Conservation (phyloP, 35 echinoderm and acorn worm genomes). For the Eucidaris tribuloides region DNA sequence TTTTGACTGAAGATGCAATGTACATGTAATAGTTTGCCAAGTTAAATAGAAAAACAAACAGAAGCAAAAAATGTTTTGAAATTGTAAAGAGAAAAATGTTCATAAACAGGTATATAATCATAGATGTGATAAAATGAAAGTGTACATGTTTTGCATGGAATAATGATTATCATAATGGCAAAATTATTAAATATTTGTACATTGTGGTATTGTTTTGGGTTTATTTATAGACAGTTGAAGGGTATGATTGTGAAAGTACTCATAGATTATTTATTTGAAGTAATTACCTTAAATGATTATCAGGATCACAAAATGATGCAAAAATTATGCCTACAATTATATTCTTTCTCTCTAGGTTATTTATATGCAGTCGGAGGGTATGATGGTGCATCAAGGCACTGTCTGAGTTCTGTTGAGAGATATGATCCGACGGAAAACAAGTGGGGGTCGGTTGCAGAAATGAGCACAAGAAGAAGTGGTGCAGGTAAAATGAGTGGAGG, state of each 20-base stretch:
- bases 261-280: not conserved
- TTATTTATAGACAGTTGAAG: not conserved
- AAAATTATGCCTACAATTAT: no score
- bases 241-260: not conserved
- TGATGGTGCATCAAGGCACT: constrained; percentile 93
- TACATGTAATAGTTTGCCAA: no score
- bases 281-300: no score
- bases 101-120: no score
- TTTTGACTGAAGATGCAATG: no score
- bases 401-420: constrained; percentile 90
- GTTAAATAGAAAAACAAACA: no score
- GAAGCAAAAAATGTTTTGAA: no score
- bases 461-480: constrained; percentile 94
- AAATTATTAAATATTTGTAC: not conserved
- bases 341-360: constrained; percentile 48
- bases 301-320: no score
- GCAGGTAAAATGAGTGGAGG: constrained; percentile 43
- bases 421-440: constrained; percentile 82
- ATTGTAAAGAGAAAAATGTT: no score
- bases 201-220: not conserved
- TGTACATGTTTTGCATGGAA: no score
- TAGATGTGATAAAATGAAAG: no score
- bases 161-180: not conserved
- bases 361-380: constrained; percentile 97
- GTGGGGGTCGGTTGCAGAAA: constrained; percentile 82